Evolutionary conservation across 2,113 vertebrate species (phyloP), one percentile per base, ranked within the genome.

Genomic region (Edolisoma coerulescens): DNA sequence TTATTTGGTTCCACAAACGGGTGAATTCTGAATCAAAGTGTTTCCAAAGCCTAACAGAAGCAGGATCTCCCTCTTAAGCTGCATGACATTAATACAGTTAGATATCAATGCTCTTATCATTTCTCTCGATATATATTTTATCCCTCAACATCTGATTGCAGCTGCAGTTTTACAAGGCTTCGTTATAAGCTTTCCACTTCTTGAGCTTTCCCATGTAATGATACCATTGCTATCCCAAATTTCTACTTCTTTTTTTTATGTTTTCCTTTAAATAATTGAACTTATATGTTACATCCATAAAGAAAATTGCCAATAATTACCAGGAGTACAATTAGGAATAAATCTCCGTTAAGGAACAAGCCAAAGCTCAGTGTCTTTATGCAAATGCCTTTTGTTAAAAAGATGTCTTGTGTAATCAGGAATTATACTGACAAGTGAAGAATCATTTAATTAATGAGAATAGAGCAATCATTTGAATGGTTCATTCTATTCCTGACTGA

Each of bases 391-490:
- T 70, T 75, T 87, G 81, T 87, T 94, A 76, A 91, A 87, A 93
- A 90, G 89, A 96, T 79, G 88, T 91, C 95, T 89, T 68, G 44
- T 91, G 74, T 86, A 95, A 96, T 96, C 88, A 94, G 68, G 87
- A 96, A 95, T 97, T 96, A 88, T n/a, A 94, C 76, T 94, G 95
- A 95, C 94, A 96, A 97, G 93, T 88, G 64, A 90, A 92, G 90
- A 89, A 94, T 91, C 89, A 90, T 96, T 95, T 96, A 95, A 96
- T 96, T 96, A 96, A 96, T 92, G 90, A 96, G 90, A 93, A 87
- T 13, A 79, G 60, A 93, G 75, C 74, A 93, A 77, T 96, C 83
- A 82, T 91, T 90, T 86, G 65, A 56, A 96, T 87, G 49, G 80
- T 70, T 95, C 49, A 0, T 90, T 96, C 80, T 92, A 50, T 79